Base-by-base conservation (phyloP, 2,797 vertebrate genomes). In the Cyprinella venusta region DNA sequence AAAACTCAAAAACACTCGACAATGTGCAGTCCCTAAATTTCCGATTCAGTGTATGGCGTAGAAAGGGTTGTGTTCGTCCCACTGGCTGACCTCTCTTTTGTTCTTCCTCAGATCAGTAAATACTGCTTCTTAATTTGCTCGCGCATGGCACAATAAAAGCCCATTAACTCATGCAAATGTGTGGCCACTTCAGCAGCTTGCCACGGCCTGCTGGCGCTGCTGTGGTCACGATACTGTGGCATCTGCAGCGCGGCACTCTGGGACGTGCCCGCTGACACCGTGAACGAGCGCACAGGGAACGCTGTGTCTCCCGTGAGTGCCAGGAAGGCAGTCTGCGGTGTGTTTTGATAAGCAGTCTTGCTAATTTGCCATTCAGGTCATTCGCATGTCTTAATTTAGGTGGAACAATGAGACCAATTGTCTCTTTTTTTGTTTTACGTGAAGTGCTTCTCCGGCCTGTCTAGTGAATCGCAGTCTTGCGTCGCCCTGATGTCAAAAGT, bases 161-260 rank as follows among this genome's bases (percentile, higher is more conserved):
- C 85, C 71, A 86, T 84, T 84, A 82, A 68, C 79, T 52, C 78
- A 87, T 87, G 84, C 86, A 80, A 87, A 87, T 87, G 78, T 50
- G 64, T 0, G 40, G 67, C 71, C 74, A 76, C 84, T 85, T 81
- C 72, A 87, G 61, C 69, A 69, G 63, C 38, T 72, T 42, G 61
- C n/a, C 59, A 59, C 52, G 1, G 63, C 38, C 40, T 38, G 9
- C 61, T 42, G 56, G 63, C 52, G 4, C 40, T 79, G 33, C 70
- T 71, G 30, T 80, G 67, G 33, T n/a, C 67, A 65, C 38, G 52
- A 74, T 69, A 69, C 78, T 61, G 71, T 71, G 45, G 61, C 81
- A 85, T 85, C 81, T 81, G 84, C 81, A 65, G 77, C 67, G 72
- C 2, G 12, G 54, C 48, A 54, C 56, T 70, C 42, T 50, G 71